Conservation (phyloP, 2,888 invertebrate species). For the Eristalinus aeneus region DNA sequence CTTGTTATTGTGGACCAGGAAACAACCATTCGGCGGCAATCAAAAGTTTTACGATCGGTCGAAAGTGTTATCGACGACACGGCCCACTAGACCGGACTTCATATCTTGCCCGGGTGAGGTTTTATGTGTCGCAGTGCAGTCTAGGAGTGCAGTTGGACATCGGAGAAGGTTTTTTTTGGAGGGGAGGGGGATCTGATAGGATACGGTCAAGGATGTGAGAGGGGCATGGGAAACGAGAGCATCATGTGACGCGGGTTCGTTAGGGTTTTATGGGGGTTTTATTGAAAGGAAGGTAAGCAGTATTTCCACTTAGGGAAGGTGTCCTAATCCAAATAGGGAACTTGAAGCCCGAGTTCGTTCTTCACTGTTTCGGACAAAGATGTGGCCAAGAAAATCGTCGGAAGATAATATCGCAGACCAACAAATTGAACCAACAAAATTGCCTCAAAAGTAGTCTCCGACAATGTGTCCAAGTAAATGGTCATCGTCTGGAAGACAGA, state of each 20-base stretch:
- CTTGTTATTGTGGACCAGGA: slow-evolving; percentile 12
- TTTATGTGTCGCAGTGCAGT: neutral
- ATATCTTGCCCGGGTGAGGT: neutral
- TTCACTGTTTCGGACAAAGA: no score
- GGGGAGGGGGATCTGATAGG: neutral
- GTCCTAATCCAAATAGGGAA: no score
- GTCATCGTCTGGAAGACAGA: no score
- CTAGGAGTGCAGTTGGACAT: neutral
- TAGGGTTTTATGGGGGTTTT: neutral
- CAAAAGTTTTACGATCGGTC: slow-evolving; percentile 49
- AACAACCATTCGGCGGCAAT: slow-evolving; percentile 16
- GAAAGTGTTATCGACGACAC: slow-evolving; percentile 12
- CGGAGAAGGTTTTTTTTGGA: neutral
- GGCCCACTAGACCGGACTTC: neutral
- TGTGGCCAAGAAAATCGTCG: no score
- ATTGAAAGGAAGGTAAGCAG: neutral
- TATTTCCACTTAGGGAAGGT: no score
- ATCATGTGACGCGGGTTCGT: neutral
- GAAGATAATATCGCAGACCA: no score
- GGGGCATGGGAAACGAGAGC: neutral
- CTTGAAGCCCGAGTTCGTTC: no score
- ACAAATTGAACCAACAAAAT: no score
- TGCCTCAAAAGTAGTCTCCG: no score
- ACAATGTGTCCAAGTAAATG: no score
- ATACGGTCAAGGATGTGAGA: neutral